phyloP scores from a whole-genome alignment of 2,888 invertebrate genomes.

The Tetanocera ferruginea region DNA sequence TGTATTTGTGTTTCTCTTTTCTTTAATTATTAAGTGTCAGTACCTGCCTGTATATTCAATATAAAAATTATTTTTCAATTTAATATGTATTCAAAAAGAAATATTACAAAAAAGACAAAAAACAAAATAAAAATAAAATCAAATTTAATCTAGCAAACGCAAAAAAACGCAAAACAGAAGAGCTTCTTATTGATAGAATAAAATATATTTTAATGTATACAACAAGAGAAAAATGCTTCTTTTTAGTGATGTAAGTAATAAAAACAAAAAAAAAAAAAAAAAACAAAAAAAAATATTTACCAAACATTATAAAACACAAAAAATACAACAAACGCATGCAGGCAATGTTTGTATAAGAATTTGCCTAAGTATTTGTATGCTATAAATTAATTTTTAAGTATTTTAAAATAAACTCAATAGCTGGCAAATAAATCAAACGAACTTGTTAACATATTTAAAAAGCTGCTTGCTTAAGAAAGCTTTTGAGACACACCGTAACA shows the following conservation, averaged over 20 bases:
- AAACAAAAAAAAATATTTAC: conserved; percentile 34
- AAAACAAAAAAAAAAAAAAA: no score
- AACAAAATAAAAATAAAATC: not conserved
- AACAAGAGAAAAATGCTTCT: conserved; percentile 27
- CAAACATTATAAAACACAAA: not conserved
- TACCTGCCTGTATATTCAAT: conserved; percentile 35
- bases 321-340: not conserved
- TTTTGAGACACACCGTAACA: not conserved
- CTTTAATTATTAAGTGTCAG: conserved; percentile 36
- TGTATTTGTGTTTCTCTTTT: conserved; percentile 29
- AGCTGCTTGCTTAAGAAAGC: not conserved
- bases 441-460: not conserved
- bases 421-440: not conserved
- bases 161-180: conserved; percentile 29
- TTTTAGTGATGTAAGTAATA: not conserved
- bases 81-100: not conserved
- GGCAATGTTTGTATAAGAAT: not conserved
- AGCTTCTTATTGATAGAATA: conserved; percentile 27
- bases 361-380: not conserved
- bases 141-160: conserved; percentile 1
- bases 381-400: not conserved
- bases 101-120: not conserved
- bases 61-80: not conserved
- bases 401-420: not conserved
- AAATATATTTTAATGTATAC: conserved; percentile 38